phyloP scores from a whole-genome alignment of 2,797 vertebrate genomes.

The Sarcophilus harrisii region DNA sequence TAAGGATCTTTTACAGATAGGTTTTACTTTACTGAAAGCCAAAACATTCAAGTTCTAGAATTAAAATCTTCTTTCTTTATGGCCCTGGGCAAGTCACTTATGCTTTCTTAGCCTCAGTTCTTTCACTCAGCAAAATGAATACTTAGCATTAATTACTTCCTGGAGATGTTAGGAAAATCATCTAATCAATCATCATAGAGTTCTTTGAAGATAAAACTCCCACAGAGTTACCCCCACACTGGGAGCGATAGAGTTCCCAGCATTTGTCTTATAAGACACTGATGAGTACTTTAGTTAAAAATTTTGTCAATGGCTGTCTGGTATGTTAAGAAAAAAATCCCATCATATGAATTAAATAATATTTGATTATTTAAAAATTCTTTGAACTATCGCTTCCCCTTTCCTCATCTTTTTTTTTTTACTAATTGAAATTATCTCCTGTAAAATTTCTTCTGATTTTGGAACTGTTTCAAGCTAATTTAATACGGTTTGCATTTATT shows the following conservation, averaged over 20 bases:
- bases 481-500: not conserved
- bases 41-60: not conserved
- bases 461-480: slow-evolving; percentile 31
- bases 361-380: not conserved
- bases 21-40: slow-evolving; percentile 6
- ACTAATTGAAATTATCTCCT: not conserved
- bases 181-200: not conserved
- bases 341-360: not conserved
- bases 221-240: not conserved
- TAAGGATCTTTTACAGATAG: not conserved
- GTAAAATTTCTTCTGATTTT: slow-evolving; percentile 45
- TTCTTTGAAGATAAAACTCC: not conserved
- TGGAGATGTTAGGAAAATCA: not conserved
- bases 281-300: not conserved
- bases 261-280: not conserved
- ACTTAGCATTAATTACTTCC: slow-evolving; percentile 15
- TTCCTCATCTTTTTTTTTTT: not conserved
- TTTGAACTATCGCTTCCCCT: slow-evolving; percentile 29
- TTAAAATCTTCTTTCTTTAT: slow-evolving; percentile 15
- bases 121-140: slow-evolving; percentile 45
- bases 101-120: slow-evolving; percentile 8
- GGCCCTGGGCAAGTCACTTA: not conserved
- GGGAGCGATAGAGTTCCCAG: not conserved
- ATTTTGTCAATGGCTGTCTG: not conserved
- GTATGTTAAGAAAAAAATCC: not conserved